Evolutionary conservation across 1,140 invertebrate species (phyloP).

Genomic region (Piezodorus guildinii): DNA sequence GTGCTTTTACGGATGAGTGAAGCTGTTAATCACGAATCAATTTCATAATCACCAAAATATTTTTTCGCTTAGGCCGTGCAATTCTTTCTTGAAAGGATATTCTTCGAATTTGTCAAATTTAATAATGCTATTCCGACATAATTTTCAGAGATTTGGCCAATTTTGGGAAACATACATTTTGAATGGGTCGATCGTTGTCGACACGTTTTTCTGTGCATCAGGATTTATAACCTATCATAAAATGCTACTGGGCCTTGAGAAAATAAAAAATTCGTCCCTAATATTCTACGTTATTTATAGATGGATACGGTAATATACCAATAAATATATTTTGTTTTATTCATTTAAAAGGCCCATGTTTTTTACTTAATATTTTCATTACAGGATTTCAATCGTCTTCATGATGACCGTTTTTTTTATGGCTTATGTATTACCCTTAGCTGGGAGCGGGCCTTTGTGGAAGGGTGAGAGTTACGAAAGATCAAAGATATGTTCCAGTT

Average conservation of each 20-base stretch:
- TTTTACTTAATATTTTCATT: background rate
- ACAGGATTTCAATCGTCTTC: background rate
- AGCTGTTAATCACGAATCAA: too few relatives aligned
- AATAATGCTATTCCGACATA: too few relatives aligned
- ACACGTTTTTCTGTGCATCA: background rate
- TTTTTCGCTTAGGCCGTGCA: too few relatives aligned
- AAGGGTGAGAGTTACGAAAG: background rate
- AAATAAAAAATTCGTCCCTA: background rate
- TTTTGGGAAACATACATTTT: slow-evolving; percentile 2
- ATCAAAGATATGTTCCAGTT: background rate
- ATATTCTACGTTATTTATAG: background rate
- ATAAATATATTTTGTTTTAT: background rate
- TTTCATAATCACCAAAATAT: too few relatives aligned
- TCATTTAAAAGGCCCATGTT: background rate
- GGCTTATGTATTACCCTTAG: background rate
- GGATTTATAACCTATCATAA: background rate
- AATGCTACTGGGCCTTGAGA: background rate
- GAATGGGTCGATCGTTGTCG: background rate
- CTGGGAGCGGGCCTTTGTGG: background rate
- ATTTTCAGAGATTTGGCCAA: slow-evolving; percentile 1
- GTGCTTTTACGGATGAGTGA: too few relatives aligned
- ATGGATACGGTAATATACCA: background rate
- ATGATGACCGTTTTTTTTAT: background rate
- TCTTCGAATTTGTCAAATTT: too few relatives aligned
- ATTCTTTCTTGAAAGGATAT: too few relatives aligned